Evolutionary conservation across 2,797 vertebrate species (phyloP), one percentile per base, ranked within the genome.

Genomic region (Balearica regulorum): DNA sequence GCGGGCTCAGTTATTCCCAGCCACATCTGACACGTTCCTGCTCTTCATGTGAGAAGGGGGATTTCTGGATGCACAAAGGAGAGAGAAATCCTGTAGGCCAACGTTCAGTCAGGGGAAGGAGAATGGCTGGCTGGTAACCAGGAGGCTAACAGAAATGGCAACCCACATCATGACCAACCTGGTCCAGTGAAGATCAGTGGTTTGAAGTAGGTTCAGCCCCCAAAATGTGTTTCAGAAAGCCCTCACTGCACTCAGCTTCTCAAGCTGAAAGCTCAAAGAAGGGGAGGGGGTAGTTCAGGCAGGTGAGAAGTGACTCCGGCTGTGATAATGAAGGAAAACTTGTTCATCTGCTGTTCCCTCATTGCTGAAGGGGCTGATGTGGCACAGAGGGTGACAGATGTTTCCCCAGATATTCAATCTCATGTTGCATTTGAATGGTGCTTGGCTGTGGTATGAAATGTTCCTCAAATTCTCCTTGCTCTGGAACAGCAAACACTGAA

Each of bases 361-460:
- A 5, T 13, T 54, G 65, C 43, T 0, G 2, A 39, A 35, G 46
- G 25, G 71, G 19, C 14, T 87, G 57, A 31, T 19, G 25, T 29
- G 51, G 22, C n/a, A 31, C 41, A 20, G 24, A 20, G 15, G 10
- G 18, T 15, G n/a, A 35, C 51, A 35, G 14, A 33, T 11, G 28
- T 39, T 51, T 4, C 64, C 35, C 46, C 29, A 46, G 13, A 37
- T 5, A 4, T 70, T 75, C 28, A 4, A 0, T 16, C 43, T 75
- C 29, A 2, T 3, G 55, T 39, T 1, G 0, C 16, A 12, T 80
- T 78, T 54, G 2, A 31, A n/a, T 0, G 0, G 25, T 44, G 35
- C 41, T 49, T 70, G 33, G 29, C 35, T 12, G 8, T 14, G 18
- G 24, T 8, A 9, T 49, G 69, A 75, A 87, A 29, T 0, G 3